Evolutionary conservation across 2,113 vertebrate genomes (phyloP), one percentile per base, ranked within the genome.

Genomic region (Festucalex cinctus): DNA sequence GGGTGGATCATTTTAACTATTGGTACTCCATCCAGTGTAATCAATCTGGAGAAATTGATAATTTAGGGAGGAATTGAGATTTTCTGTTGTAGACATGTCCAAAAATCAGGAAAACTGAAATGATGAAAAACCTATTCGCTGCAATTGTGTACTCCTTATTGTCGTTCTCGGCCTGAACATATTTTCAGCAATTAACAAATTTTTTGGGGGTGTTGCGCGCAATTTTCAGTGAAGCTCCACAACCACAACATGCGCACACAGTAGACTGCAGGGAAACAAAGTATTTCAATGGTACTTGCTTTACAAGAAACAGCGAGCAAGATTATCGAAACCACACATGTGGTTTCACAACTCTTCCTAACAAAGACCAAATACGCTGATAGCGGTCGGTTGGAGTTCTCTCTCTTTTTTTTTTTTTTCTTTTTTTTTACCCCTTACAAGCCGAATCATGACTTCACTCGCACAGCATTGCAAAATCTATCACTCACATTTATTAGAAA

Each of bases 321-420:
- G 26, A 20, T 74, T 51, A 77, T 54, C 26, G 58, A 71, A 77
- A 82, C 67, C 58, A 39, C 60, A 24, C 0, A 2, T 36, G 63
- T 5, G 14, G 72, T 86, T 81, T 72, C 64, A 51, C 75, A 84
- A 85, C 69, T 58, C 73, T 78, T 85, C 69, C 73, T 76, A 71
- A 79, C 71, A 77, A 71, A 75, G 74, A 67, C 32, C 78, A 69
- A 74, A 68, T 44, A 22, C 26, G 43, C 0, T n/a, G 43, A 61
- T 8, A 24, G 8, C 37, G 41, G 17, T 53, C 54, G 16, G 53
- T 37, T 51, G 14, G 2, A 32, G 28, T 3, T 19, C 72, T 58
- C 65, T 61, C 28, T 9, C 57, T 35, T 60, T n/a, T n/a, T n/a
- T n/a, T n/a, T n/a, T n/a, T n/a, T n/a, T n/a, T n/a, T n/a, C n/a